Base-by-base conservation (phyloP, 2,113 vertebrate species). In the Eubucco bourcierii region DNA sequence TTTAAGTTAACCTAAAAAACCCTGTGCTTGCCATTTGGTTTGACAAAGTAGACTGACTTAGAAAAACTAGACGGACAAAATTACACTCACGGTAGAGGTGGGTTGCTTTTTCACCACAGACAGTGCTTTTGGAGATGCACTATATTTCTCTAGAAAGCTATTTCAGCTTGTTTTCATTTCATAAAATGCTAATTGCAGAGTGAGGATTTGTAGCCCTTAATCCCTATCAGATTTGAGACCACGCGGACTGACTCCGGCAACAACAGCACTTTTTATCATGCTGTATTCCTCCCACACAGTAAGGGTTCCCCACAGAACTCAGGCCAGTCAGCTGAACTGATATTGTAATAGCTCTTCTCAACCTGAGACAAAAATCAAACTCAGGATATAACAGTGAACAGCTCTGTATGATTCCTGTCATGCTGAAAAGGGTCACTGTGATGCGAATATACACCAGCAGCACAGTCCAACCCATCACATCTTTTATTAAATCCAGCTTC, bases 241-340 rank as follows among this genome's bases (percentile, higher is more conserved):
- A 15, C 0, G 12, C 23, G 78, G 61, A 33, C 24, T 20, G 41
- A 50, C 41, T 73, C 31, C 66, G 41, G 60, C 53, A 59, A 23
- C 0, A 1, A 46, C 0, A 2, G 25, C 59, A 52, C 15, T 37
- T 74, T 77, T 78, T 34, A 31, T 16, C 39, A 8, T 5, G 7
- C 55, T 75, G 46, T 15, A 59, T 31, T 37, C 46, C 47, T 34
- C 13, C 11, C 37, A 75, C 8, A 2, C 7, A 23, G 9, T 15
- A 44, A 0, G 3, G 33, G 19, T 4, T 78, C 27, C 59, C 15
- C 44, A 24, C 17, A 56, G 56, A 60, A 19, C 18, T 37, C 47
- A n/a, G 37, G 29, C 34, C 55, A 82, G 50, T 20, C 1, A 4
- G 41, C 15, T 88, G 85, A 87, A 15, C 6, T 50, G 10, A 8